phyloP scores from a whole-genome alignment of 2,113 vertebrate genomes.

The Pogona vitticeps region DNA sequence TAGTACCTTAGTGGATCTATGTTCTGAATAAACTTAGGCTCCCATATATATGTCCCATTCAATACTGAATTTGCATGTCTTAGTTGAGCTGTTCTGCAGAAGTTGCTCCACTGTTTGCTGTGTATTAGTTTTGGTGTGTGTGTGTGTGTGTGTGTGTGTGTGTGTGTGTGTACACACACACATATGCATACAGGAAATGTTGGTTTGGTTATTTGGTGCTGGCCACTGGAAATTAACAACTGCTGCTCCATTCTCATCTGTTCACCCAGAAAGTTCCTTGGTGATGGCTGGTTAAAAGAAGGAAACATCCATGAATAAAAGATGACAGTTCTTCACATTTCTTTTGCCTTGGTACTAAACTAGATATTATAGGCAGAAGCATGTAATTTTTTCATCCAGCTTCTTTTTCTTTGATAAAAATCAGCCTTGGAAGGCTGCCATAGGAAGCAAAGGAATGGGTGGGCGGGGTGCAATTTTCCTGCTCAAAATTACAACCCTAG shows the following conservation, averaged over 20 bases:
- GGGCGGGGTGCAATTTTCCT: background rate
- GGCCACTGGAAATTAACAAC: background rate
- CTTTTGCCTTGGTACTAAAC: background rate
- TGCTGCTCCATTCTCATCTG: background rate
- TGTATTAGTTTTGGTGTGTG: background rate
- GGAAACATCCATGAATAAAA: background rate
- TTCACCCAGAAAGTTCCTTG: background rate
- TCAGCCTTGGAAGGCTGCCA: background rate
- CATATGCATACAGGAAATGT: background rate
- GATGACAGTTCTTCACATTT: background rate
- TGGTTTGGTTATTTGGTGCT: too few relatives aligned
- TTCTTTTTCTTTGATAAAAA: background rate
- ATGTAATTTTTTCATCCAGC: background rate
- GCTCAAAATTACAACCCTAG: background rate
- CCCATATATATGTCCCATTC: too few relatives aligned
- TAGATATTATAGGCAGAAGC: background rate
- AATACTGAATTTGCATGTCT: background rate
- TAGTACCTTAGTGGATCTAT: background rate
- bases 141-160: background rate
- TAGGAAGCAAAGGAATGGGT: background rate
- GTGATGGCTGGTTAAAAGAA: background rate
- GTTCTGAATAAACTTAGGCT: background rate
- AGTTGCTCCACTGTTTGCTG: background rate
- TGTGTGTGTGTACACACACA: background rate
- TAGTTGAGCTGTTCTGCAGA: background rate